phyloP scores from a whole-genome alignment of 2,888 invertebrate species.

The Apamea anceps region DNA sequence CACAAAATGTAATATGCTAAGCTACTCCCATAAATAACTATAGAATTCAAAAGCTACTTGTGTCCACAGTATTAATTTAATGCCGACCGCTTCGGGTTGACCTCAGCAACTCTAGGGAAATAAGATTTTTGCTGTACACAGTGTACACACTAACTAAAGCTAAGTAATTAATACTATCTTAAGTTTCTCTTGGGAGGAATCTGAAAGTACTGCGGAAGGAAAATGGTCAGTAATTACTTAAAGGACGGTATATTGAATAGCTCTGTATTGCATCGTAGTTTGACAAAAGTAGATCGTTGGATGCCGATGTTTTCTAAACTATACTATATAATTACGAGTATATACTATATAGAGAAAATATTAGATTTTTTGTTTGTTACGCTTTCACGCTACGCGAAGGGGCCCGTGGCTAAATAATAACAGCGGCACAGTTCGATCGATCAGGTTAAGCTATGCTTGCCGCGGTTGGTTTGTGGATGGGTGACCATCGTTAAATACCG shows the following conservation, averaged over 20 bases:
- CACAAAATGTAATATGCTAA: neutral
- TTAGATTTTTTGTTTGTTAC: too few relatives aligned
- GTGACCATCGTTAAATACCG: too few relatives aligned
- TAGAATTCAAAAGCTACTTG: neutral
- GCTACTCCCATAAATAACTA: neutral
- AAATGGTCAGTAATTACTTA: slow-evolving; percentile 22
- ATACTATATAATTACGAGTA: too few relatives aligned
- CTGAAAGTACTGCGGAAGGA: neutral
- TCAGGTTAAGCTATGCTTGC: too few relatives aligned
- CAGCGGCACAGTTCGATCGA: too few relatives aligned
- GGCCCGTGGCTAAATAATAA: too few relatives aligned
- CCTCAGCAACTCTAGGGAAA: slow-evolving; percentile 39
- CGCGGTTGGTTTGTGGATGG: too few relatives aligned
- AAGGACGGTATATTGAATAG: neutral
- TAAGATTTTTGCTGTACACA: slow-evolving; percentile 38
- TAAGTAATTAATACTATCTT: slow-evolving; percentile 34
- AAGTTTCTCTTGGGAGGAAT: slow-evolving; percentile 1
- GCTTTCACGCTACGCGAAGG: too few relatives aligned
- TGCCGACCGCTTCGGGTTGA: neutral
- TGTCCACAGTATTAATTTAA: slow-evolving; percentile 13
- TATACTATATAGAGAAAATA: too few relatives aligned
- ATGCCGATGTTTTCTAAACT: neutral
- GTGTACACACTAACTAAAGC: slow-evolving; percentile 1
- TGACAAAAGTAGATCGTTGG: neutral
- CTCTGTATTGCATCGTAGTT: neutral